Base-by-base conservation (phyloP, 64 coral and sea anemone genomes). In the Astreopora myriophthalma region DNA sequence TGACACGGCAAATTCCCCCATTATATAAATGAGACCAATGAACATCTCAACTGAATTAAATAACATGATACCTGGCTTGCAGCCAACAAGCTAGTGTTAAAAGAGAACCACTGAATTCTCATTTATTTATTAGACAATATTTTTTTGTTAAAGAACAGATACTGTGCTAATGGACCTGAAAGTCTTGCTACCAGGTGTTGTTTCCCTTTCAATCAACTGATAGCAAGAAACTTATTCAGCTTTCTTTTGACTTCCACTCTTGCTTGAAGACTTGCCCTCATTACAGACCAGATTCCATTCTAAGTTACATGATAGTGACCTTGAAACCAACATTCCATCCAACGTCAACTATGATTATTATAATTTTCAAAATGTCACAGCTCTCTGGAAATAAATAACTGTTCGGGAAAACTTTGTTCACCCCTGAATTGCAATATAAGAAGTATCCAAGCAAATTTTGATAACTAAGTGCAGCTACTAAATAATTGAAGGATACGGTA, bases 401-500 rank as follows among this genome's bases (percentile, higher is more conserved):
- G 64, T 39, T 30, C 48, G 48, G 26, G 28, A 33, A 49, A 86
- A 29, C 46, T 66, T 13, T 90, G 87, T 74, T 87, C 88, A 79
- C 81, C 65, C 14, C 46, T 87, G n/a, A n/a, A n/a, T n/a, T n/a
- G n/a, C n/a, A n/a, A n/a, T n/a, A n/a, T n/a, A n/a, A n/a, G n/a
- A n/a, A n/a, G n/a, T n/a, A n/a, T n/a, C n/a, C n/a, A n/a, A n/a
- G n/a, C n/a, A n/a, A n/a, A n/a, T n/a, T n/a, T 60, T 73, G 89
- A 87, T 71, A 60, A 52, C 19, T 69, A 91, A 34, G 31, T 20
- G 23, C 51, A 63, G 3, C 40, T 92, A 8, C 20, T 91, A 12
- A 30, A 86, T 73, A 63, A 95, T 69, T 76, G 89, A 22, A 85
- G n/a, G n/a, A n/a, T n/a, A n/a, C n/a, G n/a, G n/a, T n/a, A n/a